A percentile compares a stretch with the other conserved stretches of the same genome.
phyloP scores from a whole-genome alignment of 64 coral and sea anemone species.

The Acropora yongei region DNA sequence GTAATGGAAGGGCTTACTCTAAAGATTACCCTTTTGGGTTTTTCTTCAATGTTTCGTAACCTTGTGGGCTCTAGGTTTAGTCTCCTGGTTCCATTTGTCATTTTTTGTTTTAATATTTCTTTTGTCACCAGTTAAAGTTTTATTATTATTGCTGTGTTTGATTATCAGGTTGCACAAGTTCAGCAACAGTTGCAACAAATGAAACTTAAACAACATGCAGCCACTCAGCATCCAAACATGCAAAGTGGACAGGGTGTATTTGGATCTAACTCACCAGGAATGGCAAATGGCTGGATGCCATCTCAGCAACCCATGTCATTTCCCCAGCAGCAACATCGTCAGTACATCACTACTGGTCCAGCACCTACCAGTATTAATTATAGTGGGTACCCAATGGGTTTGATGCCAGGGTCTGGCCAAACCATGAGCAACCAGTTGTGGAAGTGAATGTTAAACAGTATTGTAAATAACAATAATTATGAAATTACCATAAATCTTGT shows the following conservation, averaged over 20 bases:
- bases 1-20: no score
- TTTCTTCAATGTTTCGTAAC: no score
- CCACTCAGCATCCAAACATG: conserved; percentile 18
- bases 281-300: conserved; percentile 39
- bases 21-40: no score
- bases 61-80: no score
- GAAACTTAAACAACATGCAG: conserved; percentile 41
- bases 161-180: conserved; percentile 54
- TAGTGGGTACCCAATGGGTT: conserved; percentile 18
- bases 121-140: no score
- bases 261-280: neutral
- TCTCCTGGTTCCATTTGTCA: no score
- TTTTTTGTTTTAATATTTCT: no score
- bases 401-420: conserved; percentile 44
- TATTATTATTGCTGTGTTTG: neutral
- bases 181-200: conserved; percentile 73
- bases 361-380: conserved; percentile 6
- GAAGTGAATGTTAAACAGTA: conserved; percentile 26
- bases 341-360: conserved; percentile 64
- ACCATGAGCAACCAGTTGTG: conserved; percentile 65
- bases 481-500: conserved; percentile 3
- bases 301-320: conserved; percentile 55
- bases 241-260: conserved; percentile 2
- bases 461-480: conserved; percentile 40
- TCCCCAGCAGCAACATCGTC: conserved; percentile 64